A percentile compares a stretch with the other conserved stretches of the same genome.
These are phyloP conservation scores for Leucophora obtusa DNA, from an alignment of 2,888 invertebrate species.

Conservation along the genomic window DNA sequence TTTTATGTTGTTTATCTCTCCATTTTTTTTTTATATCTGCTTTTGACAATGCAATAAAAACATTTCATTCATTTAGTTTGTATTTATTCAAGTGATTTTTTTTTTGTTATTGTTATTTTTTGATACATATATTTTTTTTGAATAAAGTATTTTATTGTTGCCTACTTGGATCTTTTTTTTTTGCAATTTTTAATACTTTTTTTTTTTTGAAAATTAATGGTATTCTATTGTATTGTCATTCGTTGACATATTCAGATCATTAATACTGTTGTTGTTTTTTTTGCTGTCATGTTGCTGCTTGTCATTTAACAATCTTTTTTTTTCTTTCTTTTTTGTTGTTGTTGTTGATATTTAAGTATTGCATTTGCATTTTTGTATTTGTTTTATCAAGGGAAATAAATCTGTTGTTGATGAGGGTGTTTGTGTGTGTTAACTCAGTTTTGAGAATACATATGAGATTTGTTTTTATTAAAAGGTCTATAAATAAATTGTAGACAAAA, in stretches of 20 bases:
- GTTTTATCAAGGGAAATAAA: slow-evolving; percentile 45
- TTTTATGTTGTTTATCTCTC: slow-evolving; percentile 47
- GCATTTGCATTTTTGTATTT: slow-evolving; percentile 18
- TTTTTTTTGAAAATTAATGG: slow-evolving; percentile 40
- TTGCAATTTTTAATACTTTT: background rate
- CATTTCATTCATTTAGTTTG: slow-evolving; percentile 23
- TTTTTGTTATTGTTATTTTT: background rate
- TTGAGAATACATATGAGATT: background rate
- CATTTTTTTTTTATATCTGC: background rate
- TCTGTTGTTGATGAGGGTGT: slow-evolving; percentile 30
- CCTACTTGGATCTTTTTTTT: slow-evolving; percentile 21
- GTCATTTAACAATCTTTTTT: background rate
- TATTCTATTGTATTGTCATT: slow-evolving; percentile 51
- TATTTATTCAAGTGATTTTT: slow-evolving; percentile 3
- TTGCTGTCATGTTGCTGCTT: background rate
- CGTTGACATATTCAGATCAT: slow-evolving; percentile 61
- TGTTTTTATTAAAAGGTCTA: background rate
- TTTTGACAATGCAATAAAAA: slow-evolving; percentile 47
- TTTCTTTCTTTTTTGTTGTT: too few species aligned
- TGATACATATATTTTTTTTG: background rate
- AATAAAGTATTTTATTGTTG: background rate
- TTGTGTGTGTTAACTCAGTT: background rate
- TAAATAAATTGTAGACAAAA: background rate
- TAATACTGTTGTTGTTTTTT: slow-evolving; percentile 42
- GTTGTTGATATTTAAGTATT: background rate